Conservation (phyloP, 1,140 invertebrate species). For the Pogonus chalceus region DNA sequence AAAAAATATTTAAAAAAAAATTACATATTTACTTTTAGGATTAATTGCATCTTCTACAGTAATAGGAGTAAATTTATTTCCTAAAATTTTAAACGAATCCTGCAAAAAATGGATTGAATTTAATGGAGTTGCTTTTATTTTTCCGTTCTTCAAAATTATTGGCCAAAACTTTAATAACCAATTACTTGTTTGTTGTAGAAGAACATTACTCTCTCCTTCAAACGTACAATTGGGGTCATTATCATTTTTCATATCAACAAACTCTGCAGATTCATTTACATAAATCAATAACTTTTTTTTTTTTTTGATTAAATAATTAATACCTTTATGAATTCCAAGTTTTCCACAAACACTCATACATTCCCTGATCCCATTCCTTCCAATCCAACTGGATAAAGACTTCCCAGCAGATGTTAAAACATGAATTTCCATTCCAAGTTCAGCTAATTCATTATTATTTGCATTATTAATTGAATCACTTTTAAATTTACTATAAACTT, state of each 20-base stretch:
- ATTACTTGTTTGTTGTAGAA: constrained; percentile 90
- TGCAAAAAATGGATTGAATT: constrained; percentile 52
- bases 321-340: constrained; percentile 66
- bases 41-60: constrained; percentile 38
- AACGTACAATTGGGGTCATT: constrained; percentile 91
- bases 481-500: constrained; percentile 23
- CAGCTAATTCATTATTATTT: constrained; percentile 22
- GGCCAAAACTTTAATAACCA: constrained; percentile 64
- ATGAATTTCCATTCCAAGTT: constrained; percentile 68
- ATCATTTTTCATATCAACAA: constrained; percentile 76
- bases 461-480: constrained; percentile 21
- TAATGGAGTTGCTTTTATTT: constrained; percentile 45
- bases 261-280: constrained; percentile 53
- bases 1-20: constrained; percentile 13
- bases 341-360: constrained; percentile 84
- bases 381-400: constrained; percentile 75
- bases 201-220: constrained; percentile 92
- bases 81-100: constrained; percentile 43
- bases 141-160: constrained; percentile 36
- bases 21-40: constrained; percentile 46
- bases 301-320: no score
- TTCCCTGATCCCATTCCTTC: constrained; percentile 78
- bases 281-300: no score
- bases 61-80: constrained; percentile 37
- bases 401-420: constrained; percentile 84